Percentiles rank a stretch among this genome's conserved stretches.
phyloP scores from a whole-genome alignment of 2,888 invertebrate genomes.

The Lumbricus terrestris region DNA sequence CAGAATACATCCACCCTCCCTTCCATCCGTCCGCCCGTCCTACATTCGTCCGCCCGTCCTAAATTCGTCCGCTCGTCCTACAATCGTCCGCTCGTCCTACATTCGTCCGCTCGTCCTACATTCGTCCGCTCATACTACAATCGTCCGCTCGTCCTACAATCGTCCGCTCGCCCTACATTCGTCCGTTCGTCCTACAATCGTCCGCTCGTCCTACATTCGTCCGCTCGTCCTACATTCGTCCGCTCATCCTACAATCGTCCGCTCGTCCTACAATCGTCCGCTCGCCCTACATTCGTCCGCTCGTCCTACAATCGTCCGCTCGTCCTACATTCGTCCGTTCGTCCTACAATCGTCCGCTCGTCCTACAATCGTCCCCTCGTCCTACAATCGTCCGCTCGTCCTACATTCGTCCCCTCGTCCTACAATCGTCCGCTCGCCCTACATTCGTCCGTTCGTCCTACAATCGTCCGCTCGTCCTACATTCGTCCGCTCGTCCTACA shows the following conservation, averaged over 20 bases:
- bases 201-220: background rate
- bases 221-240: background rate
- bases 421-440: background rate
- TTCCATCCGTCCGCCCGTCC: no score
- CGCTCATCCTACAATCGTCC: no score
- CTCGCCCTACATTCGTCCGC: background rate
- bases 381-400: background rate
- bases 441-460: background rate
- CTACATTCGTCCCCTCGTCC: no score
- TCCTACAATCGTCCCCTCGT: no score
- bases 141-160: background rate
- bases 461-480: no score
- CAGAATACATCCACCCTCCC: no score
- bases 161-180: background rate
- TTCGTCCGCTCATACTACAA: no score
- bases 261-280: background rate
- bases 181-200: background rate
- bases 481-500: background rate
- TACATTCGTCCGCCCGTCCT: background rate
- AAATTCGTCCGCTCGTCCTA: background rate
- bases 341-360: background rate
- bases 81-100: background rate
- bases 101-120: no score
- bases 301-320: no score
- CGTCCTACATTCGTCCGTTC: background rate